Evolutionary conservation across 2,113 vertebrate genomes (phyloP).

Genomic region (Menidia beryllina): DNA sequence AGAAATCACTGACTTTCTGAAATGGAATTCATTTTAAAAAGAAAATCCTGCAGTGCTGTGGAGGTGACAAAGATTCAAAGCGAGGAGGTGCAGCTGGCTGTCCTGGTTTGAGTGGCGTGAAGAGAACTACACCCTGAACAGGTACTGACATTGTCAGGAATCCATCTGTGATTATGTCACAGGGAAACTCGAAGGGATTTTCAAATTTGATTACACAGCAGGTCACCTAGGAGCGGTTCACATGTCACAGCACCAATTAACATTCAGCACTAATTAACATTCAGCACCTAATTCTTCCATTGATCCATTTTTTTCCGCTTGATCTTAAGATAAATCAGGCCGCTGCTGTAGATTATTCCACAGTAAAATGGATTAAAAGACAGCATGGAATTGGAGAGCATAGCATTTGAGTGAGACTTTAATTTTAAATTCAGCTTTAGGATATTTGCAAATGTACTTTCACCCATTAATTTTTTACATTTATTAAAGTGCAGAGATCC

Average conservation of each 20-base stretch:
- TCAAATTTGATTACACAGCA: too few species aligned
- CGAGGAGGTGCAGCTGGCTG: neutral
- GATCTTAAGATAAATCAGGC: neutral
- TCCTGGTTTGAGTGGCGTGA: neutral
- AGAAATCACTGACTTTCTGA: conserved; percentile 78
- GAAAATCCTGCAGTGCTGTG: conserved; percentile 14
- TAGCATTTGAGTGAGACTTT: neutral
- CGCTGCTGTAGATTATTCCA: neutral
- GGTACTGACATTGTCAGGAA: conserved; percentile 7
- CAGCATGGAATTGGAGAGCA: neutral
- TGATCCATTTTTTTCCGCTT: neutral
- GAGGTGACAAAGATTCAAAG: conserved; percentile 14
- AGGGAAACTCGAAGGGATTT: neutral
- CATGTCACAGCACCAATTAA: too few species aligned
- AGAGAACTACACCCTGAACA: neutral
- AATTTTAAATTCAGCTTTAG: neutral
- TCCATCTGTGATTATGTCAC: conserved; percentile 14
- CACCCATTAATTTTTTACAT: neutral
- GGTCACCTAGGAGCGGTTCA: too few species aligned
- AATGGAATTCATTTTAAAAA: conserved; percentile 75
- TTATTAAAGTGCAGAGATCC: neutral
- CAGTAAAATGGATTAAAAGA: neutral
- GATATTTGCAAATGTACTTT: conserved; percentile 6
- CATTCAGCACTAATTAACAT: neutral
- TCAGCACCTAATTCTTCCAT: neutral